Conservation (phyloP, 2,113 vertebrate genomes). For the Tachysurus fulvidraco region DNA sequence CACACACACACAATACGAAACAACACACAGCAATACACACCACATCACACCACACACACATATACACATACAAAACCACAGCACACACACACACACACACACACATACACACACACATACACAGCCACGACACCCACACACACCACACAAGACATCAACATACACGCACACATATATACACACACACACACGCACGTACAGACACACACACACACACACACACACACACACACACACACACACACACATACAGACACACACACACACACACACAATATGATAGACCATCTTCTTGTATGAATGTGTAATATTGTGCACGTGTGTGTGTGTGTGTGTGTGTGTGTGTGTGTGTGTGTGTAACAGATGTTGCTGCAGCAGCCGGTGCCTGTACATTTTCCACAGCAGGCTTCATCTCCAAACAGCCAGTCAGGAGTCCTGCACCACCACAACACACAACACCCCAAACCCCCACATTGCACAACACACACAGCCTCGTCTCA, state of each 20-base stretch:
- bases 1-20: constrained; percentile 14
- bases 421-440: constrained; percentile 60
- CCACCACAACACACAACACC: constrained; percentile 45
- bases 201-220: neutral
- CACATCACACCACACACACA: no score
- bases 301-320: neutral
- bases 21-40: neutral
- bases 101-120: neutral
- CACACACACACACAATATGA: neutral
- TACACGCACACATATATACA: neutral
- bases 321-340: neutral
- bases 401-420: constrained; percentile 61
- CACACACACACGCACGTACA: neutral
- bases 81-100: neutral
- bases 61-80: no score
- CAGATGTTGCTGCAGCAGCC: constrained; percentile 83
- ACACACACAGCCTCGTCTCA: constrained; percentile 60
- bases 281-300: neutral
- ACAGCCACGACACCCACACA: no score
- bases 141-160: no score
- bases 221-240: neutral
- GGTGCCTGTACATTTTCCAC: constrained; percentile 59
- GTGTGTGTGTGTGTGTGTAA: constrained; percentile 8
- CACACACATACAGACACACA: neutral
- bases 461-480: constrained; percentile 67